These are phyloP conservation scores for Vimba vimba DNA, from an alignment of 2,113 vertebrate genomes.

Conservation along the genomic window DNA sequence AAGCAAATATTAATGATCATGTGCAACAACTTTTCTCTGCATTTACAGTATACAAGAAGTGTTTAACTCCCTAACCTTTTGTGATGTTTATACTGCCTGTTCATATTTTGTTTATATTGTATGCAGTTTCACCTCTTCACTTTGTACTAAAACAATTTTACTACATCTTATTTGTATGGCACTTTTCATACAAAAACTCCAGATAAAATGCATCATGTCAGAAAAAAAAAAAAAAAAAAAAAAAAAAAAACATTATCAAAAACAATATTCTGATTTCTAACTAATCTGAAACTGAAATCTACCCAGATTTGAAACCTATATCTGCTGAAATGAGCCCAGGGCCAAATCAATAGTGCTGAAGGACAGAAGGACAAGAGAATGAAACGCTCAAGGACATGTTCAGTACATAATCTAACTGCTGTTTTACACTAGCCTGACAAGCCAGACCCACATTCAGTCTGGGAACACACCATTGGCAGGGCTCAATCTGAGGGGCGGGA, in stretches of 20 bases:
- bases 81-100: background rate
- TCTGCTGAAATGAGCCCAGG: background rate
- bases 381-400: background rate
- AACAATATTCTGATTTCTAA: too few relatives aligned
- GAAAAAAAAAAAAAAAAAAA: too few relatives aligned
- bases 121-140: background rate
- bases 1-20: background rate
- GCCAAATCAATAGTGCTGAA: background rate
- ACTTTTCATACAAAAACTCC: too few relatives aligned
- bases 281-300: background rate
- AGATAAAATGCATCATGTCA: too few relatives aligned
- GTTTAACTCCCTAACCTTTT: background rate
- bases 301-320: background rate
- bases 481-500: too few relatives aligned
- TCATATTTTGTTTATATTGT: background rate
- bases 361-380: background rate
- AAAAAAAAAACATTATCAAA: fast-evolving
- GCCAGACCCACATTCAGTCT: too few relatives aligned
- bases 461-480: too few relatives aligned
- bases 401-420: background rate
- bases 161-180: too few relatives aligned
- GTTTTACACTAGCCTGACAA: background rate
- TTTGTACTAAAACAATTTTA: background rate
- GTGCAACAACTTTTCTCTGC: background rate
- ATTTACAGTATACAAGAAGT: background rate